A percentile compares a stretch with the other conserved stretches of the same genome.
These are phyloP conservation scores for Catalaphyllia jardinei DNA, from an alignment of 64 coral and sea anemone genomes.

Conservation along the genomic window DNA sequence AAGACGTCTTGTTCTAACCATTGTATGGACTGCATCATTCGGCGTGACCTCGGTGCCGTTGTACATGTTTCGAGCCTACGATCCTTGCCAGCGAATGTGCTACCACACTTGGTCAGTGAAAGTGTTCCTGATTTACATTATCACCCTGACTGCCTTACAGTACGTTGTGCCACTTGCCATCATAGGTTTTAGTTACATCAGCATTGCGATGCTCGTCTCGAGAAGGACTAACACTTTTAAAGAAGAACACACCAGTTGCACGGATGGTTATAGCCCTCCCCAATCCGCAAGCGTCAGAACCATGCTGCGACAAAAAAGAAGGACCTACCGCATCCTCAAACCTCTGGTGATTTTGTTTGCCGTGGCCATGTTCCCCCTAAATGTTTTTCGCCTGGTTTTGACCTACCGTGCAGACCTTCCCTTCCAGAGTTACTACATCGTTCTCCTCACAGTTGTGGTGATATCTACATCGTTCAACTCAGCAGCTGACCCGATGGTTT, in stretches of 20 bases:
- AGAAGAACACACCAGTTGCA: conserved; percentile 2
- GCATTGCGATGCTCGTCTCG: conserved; percentile 16
- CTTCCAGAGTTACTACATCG: not conserved
- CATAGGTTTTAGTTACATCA: conserved; percentile 46
- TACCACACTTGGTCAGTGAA: not conserved
- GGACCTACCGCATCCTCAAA: conserved; percentile 44
- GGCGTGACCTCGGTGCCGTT: conserved; percentile 13
- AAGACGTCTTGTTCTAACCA: conserved; percentile 12
- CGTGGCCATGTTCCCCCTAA: conserved; percentile 46
- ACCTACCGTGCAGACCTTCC: conserved; percentile 1
- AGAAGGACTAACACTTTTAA: conserved; percentile 13
- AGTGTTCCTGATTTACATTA: not conserved
- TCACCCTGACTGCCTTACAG: conserved; percentile 10
- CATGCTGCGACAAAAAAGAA: conserved; percentile 66
- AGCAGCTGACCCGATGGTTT: conserved; percentile 50
- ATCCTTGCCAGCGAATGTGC: not conserved
- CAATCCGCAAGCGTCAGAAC: conserved; percentile 20
- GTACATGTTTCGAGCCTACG: conserved; percentile 15
- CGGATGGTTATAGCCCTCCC: not conserved
- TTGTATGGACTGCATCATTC: conserved; percentile 42
- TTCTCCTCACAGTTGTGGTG: conserved; percentile 22
- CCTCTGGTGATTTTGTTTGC: conserved; percentile 60
- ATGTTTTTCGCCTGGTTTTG: conserved; percentile 1
- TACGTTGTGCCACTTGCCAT: conserved; percentile 42
- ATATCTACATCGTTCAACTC: conserved; percentile 41